These are phyloP conservation scores for Chrysaora quinquecirrha DNA, from an alignment of 30 jellyfish, hydroid and myxozoan genomes.

Conservation along the genomic window DNA sequence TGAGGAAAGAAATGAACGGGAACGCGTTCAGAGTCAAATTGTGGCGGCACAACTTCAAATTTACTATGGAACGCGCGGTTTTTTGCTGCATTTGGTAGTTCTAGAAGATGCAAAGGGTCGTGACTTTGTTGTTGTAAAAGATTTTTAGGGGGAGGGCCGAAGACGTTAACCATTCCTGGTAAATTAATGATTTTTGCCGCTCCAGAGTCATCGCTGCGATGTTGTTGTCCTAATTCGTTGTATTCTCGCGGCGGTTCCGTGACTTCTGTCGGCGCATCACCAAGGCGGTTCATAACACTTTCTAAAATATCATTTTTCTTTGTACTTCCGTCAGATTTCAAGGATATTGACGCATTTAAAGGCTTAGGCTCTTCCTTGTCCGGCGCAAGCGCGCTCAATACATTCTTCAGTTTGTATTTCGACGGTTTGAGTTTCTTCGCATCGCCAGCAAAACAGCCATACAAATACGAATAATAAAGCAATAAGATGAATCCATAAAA, in stretches of 20 bases:
- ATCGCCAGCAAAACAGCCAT: neutral
- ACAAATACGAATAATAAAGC: neutral
- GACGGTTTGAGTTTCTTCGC: slow-evolving; percentile 27
- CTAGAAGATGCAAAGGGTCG: slow-evolving; percentile 88
- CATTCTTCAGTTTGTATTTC: slow-evolving; percentile 76
- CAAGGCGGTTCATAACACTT: slow-evolving; percentile 57
- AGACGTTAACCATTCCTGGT: slow-evolving; percentile 96
- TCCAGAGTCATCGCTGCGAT: slow-evolving; percentile 46
- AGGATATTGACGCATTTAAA: slow-evolving; percentile 17
- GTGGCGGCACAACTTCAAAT: slow-evolving; percentile 62
- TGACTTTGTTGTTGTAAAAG: slow-evolving; percentile 49
- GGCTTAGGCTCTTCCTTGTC: slow-evolving; percentile 18
- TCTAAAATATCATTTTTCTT: slow-evolving; percentile 85
- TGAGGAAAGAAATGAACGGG: slow-evolving; percentile 78
- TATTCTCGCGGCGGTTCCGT: slow-evolving; percentile 53
- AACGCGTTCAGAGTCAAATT: slow-evolving; percentile 36
- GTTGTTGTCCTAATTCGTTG: slow-evolving; percentile 43
- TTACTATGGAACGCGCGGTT: slow-evolving; percentile 58
- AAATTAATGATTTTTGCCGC: slow-evolving; percentile 71
- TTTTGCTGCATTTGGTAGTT: slow-evolving; percentile 80
- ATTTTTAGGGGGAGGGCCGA: slow-evolving; percentile 94
- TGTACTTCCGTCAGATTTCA: neutral
- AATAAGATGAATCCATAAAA: neutral
- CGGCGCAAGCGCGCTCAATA: slow-evolving; percentile 86
- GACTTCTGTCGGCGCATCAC: slow-evolving; percentile 33